These are phyloP conservation scores for Stegostoma tigrinum DNA, from an alignment of 2,113 vertebrate species.

Conservation along the genomic window DNA sequence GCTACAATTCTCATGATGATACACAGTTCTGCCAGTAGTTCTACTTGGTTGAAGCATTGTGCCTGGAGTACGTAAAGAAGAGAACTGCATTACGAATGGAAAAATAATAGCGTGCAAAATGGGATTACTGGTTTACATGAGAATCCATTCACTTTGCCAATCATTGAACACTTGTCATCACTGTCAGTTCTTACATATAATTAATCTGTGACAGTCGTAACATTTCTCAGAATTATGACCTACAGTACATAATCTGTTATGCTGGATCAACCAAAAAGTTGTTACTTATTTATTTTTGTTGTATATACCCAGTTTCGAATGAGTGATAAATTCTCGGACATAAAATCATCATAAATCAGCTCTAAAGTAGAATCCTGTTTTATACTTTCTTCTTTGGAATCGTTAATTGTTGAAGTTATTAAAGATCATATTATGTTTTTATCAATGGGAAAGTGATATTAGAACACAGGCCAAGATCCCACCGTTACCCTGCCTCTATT, in stretches of 20 bases:
- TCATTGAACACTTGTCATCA: background rate
- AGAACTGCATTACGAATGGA: background rate
- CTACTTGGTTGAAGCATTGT: slow-evolving; percentile 10
- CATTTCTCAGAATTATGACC: background rate
- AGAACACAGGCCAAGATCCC: background rate
- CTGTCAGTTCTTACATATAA: background rate
- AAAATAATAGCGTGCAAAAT: background rate
- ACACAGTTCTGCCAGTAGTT: slow-evolving; percentile 5
- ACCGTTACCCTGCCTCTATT: background rate
- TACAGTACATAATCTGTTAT: background rate
- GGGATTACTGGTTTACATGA: background rate
- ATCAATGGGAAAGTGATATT: background rate
- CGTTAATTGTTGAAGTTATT: background rate
- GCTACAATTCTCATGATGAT: slow-evolving; percentile 12
- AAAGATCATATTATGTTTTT: background rate
- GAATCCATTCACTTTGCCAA: background rate
- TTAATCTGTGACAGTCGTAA: background rate
- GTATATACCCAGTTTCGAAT: background rate
- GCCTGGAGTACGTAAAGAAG: slow-evolving; percentile 5
- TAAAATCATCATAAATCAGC: background rate
- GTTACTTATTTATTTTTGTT: background rate
- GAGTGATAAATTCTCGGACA: background rate
- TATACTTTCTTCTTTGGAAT: background rate
- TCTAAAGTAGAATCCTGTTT: background rate
- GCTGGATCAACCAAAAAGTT: background rate